These are phyloP conservation scores for Ectropis crepuscularia DNA, from an alignment of 2,888 invertebrate species.

Conservation along the genomic window DNA sequence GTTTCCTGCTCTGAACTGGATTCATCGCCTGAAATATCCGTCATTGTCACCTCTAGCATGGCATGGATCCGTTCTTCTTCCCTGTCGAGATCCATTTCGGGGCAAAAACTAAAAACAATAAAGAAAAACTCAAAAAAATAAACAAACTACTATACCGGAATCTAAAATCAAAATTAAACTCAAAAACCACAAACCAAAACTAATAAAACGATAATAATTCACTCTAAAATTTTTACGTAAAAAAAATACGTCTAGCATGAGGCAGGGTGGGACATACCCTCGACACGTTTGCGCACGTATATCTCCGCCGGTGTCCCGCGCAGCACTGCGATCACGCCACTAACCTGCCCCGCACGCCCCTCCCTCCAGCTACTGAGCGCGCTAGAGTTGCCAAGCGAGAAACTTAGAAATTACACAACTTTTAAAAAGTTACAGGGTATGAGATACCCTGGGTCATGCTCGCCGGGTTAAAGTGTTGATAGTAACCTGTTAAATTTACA, in stretches of 20 bases:
- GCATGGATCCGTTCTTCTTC: no score
- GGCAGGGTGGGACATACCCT: background rate
- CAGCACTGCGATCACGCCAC: conserved; percentile 1
- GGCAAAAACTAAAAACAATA: no score
- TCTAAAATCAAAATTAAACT: no score
- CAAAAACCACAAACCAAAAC: no score
- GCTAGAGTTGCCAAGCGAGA: conserved; percentile 2
- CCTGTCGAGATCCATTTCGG: no score
- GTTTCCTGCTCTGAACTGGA: no score
- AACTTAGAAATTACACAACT: conserved; percentile 1
- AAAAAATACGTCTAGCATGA: conserved; percentile 1
- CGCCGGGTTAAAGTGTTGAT: conserved; percentile 1
- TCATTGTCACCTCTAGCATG: background rate
- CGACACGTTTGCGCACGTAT: background rate
- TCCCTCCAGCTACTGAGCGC: background rate
- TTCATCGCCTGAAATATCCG: conserved; percentile 2
- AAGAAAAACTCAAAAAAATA: no score
- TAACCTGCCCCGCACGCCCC: background rate
- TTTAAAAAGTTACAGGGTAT: background rate
- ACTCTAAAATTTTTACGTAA: background rate
- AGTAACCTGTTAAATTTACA: no score
- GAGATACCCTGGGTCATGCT: conserved; percentile 2
- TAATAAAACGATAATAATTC: background rate
- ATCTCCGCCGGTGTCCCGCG: background rate
- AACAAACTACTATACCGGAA: no score